phyloP scores from a whole-genome alignment of 2,888 invertebrate species.

The Callosobruchus maculatus region DNA sequence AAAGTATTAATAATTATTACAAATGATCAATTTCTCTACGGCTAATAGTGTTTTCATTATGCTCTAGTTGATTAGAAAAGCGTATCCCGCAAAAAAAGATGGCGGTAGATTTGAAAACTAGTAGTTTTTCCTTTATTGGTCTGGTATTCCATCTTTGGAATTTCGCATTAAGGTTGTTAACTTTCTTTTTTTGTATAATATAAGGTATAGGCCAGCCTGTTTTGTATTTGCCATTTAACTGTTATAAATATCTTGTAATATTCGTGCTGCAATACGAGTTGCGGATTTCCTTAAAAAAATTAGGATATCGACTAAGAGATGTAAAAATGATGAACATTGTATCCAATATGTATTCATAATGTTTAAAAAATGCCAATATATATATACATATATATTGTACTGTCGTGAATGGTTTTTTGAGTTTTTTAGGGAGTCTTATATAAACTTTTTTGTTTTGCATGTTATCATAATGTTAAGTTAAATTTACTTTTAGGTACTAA shows the following conservation, averaged over 20 bases:
- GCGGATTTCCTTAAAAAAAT: neutral
- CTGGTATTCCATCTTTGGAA: constrained; percentile 18
- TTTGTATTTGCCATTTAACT: constrained; percentile 19
- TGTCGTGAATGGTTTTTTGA: neutral
- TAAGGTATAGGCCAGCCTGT: constrained; percentile 19
- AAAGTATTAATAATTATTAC: too few species aligned
- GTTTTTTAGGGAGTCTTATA: neutral
- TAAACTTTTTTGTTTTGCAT: neutral
- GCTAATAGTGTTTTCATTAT: too few species aligned
- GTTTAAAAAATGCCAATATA: neutral
- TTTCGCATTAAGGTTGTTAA: constrained; percentile 9
- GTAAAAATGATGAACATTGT: neutral
- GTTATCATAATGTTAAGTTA: neutral
- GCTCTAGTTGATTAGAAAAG: too few species aligned
- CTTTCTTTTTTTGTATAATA: constrained; percentile 2
- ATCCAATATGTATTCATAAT: neutral
- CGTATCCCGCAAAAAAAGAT: too few species aligned
- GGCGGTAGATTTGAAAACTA: too few species aligned
- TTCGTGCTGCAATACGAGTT: constrained; percentile 39
- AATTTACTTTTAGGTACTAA: neutral
- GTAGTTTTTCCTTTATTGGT: constrained; percentile 8
- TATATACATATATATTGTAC: too few species aligned
- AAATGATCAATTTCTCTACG: too few species aligned
- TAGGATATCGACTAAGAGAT: neutral
- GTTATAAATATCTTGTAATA: constrained; percentile 34